Evolutionary conservation across 2,888 invertebrate genomes (phyloP), one percentile per base, ranked within the genome.

Genomic region (Tinea pellionella): DNA sequence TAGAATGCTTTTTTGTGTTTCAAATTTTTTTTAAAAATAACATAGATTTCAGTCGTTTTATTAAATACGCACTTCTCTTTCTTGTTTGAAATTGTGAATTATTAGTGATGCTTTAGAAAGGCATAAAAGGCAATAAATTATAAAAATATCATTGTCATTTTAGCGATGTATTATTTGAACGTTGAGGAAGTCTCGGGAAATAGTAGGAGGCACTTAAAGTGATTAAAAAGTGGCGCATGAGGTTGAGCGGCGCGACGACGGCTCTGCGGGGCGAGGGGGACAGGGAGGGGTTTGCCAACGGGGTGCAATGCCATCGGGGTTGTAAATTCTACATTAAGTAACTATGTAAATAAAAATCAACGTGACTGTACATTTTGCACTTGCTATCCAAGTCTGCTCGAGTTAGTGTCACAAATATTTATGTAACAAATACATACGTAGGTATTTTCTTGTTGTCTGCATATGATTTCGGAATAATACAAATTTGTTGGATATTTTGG

Each of bases 201-300:
- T 57, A 30, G 57, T 74, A 69, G 76, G 71, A 69, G 76, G 78
- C 85, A 85, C 85, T 84, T 82, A 80, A 75, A 78, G 72, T 77
- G 83, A 85, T 85, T 85, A 85, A 81, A 82, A 78, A 77, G 70
- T 76, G 69, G 71, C 72, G 73, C 68, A 70, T 57, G 57, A 57
- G 57, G 57, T 57, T 57, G 57, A 15, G 57, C 57, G 57, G 32
- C 57, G 57, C 18, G 57, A 13, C 16, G 53, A 53, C 24, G 53
- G 24, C 53, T 53, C 1, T 53, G 68, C 63, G 68, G 67, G 62
- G 62, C 64, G 69, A 60, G 61, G 62, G 37, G 67, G 47, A 2
- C 2, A 62, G 37, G 67, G 47, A 15, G 47, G 47, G 47, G 47
- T 7, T 47, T 47, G 47, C 6, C 47, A 47, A 15, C 47, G 47